Percentiles rank a stretch among this genome's conserved stretches.
Evolutionary conservation across 2,797 vertebrate genomes (phyloP).

Genomic region (Hafferia zeledoni): DNA sequence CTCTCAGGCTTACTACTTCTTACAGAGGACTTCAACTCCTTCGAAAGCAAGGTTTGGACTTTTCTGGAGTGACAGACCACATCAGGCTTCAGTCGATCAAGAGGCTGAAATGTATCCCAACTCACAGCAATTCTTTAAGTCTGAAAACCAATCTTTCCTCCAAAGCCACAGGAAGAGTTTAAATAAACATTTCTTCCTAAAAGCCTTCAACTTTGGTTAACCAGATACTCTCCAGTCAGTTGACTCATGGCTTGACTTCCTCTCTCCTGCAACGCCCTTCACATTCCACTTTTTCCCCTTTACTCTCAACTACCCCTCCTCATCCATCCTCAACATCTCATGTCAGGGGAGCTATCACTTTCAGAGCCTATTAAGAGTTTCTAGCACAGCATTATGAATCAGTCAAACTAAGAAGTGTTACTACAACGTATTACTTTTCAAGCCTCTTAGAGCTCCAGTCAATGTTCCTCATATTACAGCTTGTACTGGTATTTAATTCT

Average conservation of each 20-base stretch:
- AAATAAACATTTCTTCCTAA: slow-evolving; percentile 62
- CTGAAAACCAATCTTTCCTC: slow-evolving; percentile 52
- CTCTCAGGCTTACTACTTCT: neutral
- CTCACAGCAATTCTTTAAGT: neutral
- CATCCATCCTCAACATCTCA: neutral
- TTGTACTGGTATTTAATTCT: neutral
- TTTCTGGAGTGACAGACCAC: neutral
- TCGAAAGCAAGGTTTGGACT: neutral
- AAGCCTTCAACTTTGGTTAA: slow-evolving; percentile 59
- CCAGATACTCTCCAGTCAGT: slow-evolving; percentile 57
- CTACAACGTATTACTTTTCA: neutral
- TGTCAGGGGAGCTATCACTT: neutral
- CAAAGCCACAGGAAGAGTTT: slow-evolving; percentile 53
- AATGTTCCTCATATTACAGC: neutral
- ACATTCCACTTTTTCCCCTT: slow-evolving; percentile 16
- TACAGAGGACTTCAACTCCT: neutral
- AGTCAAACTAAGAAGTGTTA: neutral
- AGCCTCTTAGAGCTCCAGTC: neutral
- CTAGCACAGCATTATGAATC: neutral
- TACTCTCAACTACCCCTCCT: neutral
- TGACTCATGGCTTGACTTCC: slow-evolving; percentile 46
- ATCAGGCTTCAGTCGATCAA: neutral
- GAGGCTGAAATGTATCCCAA: slow-evolving; percentile 22
- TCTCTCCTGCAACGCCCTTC: neutral
- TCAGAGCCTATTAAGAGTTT: neutral